Conservation (phyloP, 2,797 vertebrate species). For the Dromococcyx pavoninus region DNA sequence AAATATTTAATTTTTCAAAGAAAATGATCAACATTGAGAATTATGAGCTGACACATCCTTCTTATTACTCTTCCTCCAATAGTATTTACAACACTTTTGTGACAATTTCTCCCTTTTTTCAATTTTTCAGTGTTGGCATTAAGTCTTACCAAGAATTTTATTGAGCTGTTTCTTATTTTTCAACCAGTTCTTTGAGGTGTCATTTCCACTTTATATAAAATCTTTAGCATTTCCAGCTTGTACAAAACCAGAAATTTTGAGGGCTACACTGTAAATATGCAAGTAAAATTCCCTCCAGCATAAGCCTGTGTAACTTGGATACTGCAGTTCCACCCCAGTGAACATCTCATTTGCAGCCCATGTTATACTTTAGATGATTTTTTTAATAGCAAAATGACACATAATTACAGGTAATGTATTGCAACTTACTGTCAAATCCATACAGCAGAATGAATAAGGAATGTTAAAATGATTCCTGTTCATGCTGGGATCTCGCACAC, state of each 20-base stretch:
- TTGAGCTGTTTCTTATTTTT: background rate
- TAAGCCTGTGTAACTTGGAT: background rate
- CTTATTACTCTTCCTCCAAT: background rate
- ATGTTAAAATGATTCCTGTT: background rate
- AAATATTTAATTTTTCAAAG: background rate
- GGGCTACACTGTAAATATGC: background rate
- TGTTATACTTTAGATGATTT: slow-evolving; percentile 24
- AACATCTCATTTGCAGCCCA: slow-evolving; percentile 17
- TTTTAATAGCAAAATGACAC: slow-evolving; percentile 52
- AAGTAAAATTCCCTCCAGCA: background rate
- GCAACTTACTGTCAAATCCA: slow-evolving; percentile 42
- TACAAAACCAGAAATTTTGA: background rate
- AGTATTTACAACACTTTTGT: background rate
- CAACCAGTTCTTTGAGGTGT: background rate
- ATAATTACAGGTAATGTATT: slow-evolving; percentile 60
- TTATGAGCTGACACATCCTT: background rate
- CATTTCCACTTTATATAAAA: background rate
- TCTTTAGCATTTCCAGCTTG: background rate
- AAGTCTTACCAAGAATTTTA: background rate
- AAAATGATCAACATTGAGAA: background rate
- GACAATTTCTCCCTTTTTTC: background rate
- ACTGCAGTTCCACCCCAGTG: background rate
- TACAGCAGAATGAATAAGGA: background rate
- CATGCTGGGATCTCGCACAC: background rate
- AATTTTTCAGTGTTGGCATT: background rate